A percentile compares a stretch with the other conserved stretches of the same genome.
Conservation (phyloP, 1,140 invertebrate genomes). For the Pogonus chalceus region DNA sequence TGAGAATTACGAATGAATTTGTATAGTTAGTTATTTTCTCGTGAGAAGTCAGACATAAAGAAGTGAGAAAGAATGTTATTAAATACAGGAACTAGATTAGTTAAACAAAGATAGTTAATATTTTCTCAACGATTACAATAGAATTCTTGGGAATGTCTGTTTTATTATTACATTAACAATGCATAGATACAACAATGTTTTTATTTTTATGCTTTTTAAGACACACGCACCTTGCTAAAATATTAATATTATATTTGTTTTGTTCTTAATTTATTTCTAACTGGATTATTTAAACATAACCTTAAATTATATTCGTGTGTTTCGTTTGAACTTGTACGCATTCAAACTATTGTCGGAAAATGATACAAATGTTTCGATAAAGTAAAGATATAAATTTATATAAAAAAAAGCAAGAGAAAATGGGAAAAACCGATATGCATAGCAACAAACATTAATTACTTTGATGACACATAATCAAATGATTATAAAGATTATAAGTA, state of each 20-base stretch:
- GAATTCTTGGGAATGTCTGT: not conserved
- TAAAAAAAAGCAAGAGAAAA: not conserved
- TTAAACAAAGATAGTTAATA: slow-evolving; percentile 15
- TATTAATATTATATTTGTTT: not conserved
- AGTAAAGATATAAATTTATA: not conserved
- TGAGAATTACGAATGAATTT: too few species aligned
- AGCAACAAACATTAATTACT: not conserved
- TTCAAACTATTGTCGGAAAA: too few species aligned
- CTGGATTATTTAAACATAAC: not conserved
- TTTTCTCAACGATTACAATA: slow-evolving; percentile 4
- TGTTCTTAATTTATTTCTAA: not conserved
- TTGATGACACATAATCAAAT: not conserved
- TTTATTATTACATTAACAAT: not conserved
- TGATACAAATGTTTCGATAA: not conserved
- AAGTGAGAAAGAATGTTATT: too few species aligned
- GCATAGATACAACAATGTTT: not conserved
- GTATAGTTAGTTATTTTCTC: too few species aligned
- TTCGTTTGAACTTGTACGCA: too few species aligned
- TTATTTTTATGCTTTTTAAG: too few species aligned
- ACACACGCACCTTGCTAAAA: too few species aligned
- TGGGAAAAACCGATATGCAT: not conserved
- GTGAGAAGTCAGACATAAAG: too few species aligned
- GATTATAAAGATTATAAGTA: not conserved
- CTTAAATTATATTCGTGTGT: too few species aligned
- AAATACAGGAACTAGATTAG: too few species aligned